Evolutionary conservation across 2,888 invertebrate genomes (phyloP), one percentile per base, ranked within the genome.

Genomic region (Drosophila ezoana): DNA sequence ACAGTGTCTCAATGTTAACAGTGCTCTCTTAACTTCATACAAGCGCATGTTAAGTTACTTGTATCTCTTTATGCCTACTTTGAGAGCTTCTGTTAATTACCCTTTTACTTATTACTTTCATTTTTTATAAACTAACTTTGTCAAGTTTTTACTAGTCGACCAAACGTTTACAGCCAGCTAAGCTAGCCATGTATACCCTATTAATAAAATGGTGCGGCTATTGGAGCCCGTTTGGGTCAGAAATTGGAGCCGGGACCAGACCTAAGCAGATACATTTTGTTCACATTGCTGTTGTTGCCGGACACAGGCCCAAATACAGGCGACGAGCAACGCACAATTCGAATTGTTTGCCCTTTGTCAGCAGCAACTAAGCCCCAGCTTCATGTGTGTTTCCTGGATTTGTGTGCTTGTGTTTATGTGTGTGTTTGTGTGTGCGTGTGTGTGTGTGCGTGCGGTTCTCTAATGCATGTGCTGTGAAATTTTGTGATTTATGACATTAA

Each of bases 401-500:
- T 52, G 45, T 63, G 28, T 41, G 37, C 47, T 33, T 52, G 33
- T 51, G 32, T 57, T 38, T 54, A 41, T 53, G 44, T 40, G 20
- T 62, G 51, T 32, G 38, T 53, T 32, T 41, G 4, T 41, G 44
- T 40, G 20, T 62, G 51, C 38, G 37, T 47, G 37, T 47, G 38
- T 35, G 14, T 40, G 43, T 33, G 9, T 41, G 45, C 49, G 44
- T 49, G 52, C 13, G 35, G n/a, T 44, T 41, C 60, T 64, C 72
- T 81, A 79, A 81, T 79, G 79, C 75, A 69, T 75, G 75, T 79
- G 73, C 71, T 86, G 88, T 72, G 77, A 76, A 89, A 77, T 72
- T 76, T 77, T 74, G 81, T 89, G 87, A 87, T 87, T 87, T 87
- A 87, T 87, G 87, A 74, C 65, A 81, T 89, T 87, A 79, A 89